phyloP scores from a whole-genome alignment of 2,888 invertebrate genomes.

The Hyalella azteca region DNA sequence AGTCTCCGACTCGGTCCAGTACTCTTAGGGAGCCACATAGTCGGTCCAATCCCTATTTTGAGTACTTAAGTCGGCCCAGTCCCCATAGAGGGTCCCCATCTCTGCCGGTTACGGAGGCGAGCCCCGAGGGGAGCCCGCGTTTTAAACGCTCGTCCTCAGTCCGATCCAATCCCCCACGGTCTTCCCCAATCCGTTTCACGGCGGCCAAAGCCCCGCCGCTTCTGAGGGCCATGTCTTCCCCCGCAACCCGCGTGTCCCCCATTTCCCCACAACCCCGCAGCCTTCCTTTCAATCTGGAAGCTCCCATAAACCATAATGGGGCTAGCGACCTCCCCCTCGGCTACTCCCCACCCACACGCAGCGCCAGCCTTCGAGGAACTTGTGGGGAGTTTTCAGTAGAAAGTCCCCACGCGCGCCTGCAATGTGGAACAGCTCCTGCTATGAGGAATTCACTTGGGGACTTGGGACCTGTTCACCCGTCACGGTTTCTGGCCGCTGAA shows the following conservation, averaged over 20 bases:
- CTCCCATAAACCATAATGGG: neutral
- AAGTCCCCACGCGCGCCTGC: neutral
- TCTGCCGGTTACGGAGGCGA: no score
- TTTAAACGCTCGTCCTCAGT: neutral
- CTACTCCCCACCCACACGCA: slow-evolving; percentile 33
- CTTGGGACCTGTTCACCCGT: neutral
- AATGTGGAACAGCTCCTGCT: slow-evolving; percentile 16
- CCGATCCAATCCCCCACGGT: neutral
- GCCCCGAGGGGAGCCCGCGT: neutral
- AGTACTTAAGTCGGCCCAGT: no score
- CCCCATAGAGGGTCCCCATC: no score
- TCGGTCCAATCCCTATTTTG: no score
- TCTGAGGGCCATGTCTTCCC: neutral
- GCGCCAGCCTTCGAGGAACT: neutral
- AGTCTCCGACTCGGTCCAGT: slow-evolving; percentile 14
- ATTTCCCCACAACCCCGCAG: slow-evolving; percentile 26
- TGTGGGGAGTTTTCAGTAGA: neutral
- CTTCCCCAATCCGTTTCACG: slow-evolving; percentile 23
- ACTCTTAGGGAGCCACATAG: no score
- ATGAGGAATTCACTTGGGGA: no score
- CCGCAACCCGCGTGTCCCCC: slow-evolving; percentile 5
- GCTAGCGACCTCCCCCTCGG: slow-evolving; percentile 25
- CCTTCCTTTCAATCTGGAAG: slow-evolving; percentile 10
- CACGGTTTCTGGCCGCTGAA: slow-evolving; percentile 47
- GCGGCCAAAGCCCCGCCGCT: slow-evolving; percentile 22